These are phyloP conservation scores for Imbricaverruca yamaguchii DNA, from an alignment of 2,888 invertebrate species.

Conservation along the genomic window DNA sequence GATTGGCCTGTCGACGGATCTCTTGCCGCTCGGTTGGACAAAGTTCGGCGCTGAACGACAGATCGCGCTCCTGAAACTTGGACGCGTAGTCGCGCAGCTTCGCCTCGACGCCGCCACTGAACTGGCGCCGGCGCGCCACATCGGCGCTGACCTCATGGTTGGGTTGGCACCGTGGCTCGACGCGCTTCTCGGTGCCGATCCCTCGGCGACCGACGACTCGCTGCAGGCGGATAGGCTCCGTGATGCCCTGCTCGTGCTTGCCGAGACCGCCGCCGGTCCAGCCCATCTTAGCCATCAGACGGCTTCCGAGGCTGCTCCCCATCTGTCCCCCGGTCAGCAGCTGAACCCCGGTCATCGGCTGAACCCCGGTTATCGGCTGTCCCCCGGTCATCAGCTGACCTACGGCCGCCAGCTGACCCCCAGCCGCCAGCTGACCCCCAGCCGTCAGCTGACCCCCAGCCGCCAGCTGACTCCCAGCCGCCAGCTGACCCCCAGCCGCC, in stretches of 20 bases:
- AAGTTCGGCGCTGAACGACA: conserved; percentile 44
- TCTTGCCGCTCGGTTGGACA: conserved; percentile 43
- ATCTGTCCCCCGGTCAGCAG: not conserved
- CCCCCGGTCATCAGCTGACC: no score
- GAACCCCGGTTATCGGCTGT: no score
- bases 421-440: no score
- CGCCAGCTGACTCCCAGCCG: no score
- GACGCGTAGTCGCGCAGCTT: conserved; percentile 39
- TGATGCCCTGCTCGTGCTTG: conserved; percentile 53
- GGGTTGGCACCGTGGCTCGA: conserved; percentile 9
- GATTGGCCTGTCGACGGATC: conserved; percentile 44
- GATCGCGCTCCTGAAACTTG: conserved; percentile 39
- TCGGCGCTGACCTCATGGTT: no score
- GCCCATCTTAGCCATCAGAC: conserved; percentile 60
- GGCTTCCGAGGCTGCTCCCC: conserved; percentile 48
- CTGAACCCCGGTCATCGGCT: no score
- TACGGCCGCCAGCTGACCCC: no score
- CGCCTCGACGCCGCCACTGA: conserved; percentile 36
- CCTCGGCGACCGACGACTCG: conserved; percentile 36
- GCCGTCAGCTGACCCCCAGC: no score
- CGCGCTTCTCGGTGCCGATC: conserved; percentile 20
- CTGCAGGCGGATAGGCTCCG: conserved; percentile 51
- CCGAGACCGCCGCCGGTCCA: conserved; percentile 67
- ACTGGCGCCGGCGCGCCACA: conserved; percentile 33
- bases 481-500: no score